Conservation (phyloP, 2,888 invertebrate species). For the Oxycera nigricornis region DNA sequence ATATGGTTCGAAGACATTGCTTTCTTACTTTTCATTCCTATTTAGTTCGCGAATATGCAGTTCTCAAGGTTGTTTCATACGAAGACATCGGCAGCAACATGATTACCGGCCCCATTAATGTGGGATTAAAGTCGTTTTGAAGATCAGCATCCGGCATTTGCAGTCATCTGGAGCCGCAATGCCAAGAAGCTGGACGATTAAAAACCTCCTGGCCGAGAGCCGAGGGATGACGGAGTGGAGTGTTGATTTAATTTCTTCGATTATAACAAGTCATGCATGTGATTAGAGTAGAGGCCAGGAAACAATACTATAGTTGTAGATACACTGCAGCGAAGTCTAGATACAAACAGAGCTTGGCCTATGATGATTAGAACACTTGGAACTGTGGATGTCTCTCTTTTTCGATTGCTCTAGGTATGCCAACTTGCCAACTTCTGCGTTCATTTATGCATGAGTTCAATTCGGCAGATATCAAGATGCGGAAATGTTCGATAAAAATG, state of each 20-base stretch:
- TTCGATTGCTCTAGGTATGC: not conserved
- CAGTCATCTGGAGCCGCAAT: slow-evolving; percentile 2
- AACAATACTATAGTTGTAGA: not conserved
- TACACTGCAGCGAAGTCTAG: not conserved
- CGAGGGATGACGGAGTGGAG: not conserved
- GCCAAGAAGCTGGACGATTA: not conserved
- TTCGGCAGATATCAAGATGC: slow-evolving; percentile 29
- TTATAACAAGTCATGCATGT: slow-evolving; percentile 38
- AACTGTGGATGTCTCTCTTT: slow-evolving; percentile 23
- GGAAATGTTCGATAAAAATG: slow-evolving; percentile 36
- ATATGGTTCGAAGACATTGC: too few relatives aligned
- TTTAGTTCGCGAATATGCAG: slow-evolving; percentile 7
- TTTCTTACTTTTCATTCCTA: not conserved
- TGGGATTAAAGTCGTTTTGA: slow-evolving; percentile 25
- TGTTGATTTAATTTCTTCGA: slow-evolving; percentile 38
- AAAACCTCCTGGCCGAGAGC: not conserved
- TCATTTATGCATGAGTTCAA: slow-evolving; percentile 16
- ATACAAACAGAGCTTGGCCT: not conserved
- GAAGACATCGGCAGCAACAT: slow-evolving; percentile 10
- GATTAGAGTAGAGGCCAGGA: slow-evolving; percentile 30
- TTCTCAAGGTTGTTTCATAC: slow-evolving; percentile 28
- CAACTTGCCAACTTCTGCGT: not conserved
- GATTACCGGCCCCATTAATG: slow-evolving; percentile 13
- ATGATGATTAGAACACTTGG: slow-evolving; percentile 10
- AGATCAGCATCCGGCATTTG: slow-evolving; percentile 35